Percentiles rank a stretch among this genome's conserved stretches.
phyloP scores from a whole-genome alignment of 2,888 invertebrate species.

The Vanessa cardui region DNA sequence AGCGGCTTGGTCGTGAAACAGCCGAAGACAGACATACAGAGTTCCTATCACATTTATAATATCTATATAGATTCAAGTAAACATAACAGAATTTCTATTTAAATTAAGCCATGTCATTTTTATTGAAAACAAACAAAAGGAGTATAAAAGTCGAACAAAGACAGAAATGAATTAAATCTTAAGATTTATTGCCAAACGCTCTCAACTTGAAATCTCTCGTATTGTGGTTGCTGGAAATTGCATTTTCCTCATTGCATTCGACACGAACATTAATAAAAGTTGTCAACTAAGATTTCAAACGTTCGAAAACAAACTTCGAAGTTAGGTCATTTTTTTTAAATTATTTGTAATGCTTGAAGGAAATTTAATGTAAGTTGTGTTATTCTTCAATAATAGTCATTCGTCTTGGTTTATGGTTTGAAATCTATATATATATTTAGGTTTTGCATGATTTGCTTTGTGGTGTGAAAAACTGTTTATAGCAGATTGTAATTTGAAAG shows the following conservation, averaged over 20 bases:
- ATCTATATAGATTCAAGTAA: no score
- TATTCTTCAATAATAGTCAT: no score
- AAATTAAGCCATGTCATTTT: not conserved
- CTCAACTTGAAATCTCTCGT: slow-evolving; percentile 67
- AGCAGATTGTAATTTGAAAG: no score
- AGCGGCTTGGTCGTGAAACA: no score
- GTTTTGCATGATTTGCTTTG: no score
- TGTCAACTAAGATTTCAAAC: not conserved
- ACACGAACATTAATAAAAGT: slow-evolving; percentile 43
- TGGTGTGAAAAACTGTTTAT: no score
- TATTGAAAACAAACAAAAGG: not conserved
- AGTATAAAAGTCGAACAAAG: slow-evolving; percentile 16
- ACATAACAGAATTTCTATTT: no score
- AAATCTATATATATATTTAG: no score
- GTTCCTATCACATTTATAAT: no score
- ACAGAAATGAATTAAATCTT: slow-evolving; percentile 65
- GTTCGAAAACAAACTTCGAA: not conserved
- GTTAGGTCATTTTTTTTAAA: not conserved
- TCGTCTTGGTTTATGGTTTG: no score
- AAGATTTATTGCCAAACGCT: slow-evolving; percentile 80
- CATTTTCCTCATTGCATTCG: slow-evolving; percentile 54
- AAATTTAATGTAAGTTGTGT: not conserved
- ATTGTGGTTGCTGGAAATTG: slow-evolving; percentile 50
- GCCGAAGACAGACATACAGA: no score
- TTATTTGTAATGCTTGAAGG: not conserved